A percentile compares a stretch with the other conserved stretches of the same genome.
phyloP scores from a whole-genome alignment of 2,113 vertebrate genomes.

The Amblyornis subalaris region DNA sequence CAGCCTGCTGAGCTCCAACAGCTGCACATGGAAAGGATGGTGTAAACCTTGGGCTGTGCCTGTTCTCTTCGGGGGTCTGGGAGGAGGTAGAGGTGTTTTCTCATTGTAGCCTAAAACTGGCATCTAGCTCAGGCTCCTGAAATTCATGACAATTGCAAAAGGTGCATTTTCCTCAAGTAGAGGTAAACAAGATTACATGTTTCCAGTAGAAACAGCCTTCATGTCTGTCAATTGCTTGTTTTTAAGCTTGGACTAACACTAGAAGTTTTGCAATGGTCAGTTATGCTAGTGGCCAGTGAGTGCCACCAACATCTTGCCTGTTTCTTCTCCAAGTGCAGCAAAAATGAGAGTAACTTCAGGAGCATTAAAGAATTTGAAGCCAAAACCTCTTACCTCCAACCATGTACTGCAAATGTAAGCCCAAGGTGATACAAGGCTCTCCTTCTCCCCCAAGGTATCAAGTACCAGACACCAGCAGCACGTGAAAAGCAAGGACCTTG shows the following conservation, averaged over 20 bases:
- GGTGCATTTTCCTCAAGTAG: not conserved
- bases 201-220: not conserved
- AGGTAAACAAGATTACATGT: not conserved
- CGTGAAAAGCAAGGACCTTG: not conserved
- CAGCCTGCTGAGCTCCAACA: not conserved
- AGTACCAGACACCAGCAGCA: not conserved
- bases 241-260: not conserved
- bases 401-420: not conserved
- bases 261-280: not conserved
- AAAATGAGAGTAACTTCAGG: not conserved
- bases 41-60: not conserved
- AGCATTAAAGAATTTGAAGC: not conserved
- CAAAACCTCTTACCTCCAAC: not conserved
- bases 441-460: slow-evolving; percentile 19
- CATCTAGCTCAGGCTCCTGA: not conserved
- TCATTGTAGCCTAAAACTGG: not conserved
- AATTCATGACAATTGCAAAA: not conserved
- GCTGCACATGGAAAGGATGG: not conserved
- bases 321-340: not conserved
- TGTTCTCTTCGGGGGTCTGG: rapidly evolving
- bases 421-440: not conserved
- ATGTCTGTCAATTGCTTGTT: not conserved
- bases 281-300: not conserved
- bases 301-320: not conserved
- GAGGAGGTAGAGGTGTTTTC: not conserved